A percentile compares a stretch with the other conserved stretches of the same genome.
These are phyloP conservation scores for Crenichthys baileyi DNA, from an alignment of 2,797 vertebrate genomes.

Conservation along the genomic window DNA sequence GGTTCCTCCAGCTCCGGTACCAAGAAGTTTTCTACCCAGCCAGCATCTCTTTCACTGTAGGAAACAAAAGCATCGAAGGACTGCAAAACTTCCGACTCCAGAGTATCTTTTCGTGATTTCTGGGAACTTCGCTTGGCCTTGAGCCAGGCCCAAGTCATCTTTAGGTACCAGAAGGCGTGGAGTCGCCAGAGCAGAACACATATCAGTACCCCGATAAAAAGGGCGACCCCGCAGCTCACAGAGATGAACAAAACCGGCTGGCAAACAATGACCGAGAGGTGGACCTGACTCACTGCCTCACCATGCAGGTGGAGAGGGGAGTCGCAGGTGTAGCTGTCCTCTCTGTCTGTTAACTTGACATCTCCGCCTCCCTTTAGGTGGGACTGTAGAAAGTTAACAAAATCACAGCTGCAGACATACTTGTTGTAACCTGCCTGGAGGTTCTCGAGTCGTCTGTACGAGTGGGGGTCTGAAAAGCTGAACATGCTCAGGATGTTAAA, in stretches of 20 bases:
- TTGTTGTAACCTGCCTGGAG: conserved; percentile 60
- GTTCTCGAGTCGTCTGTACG: conserved; percentile 43
- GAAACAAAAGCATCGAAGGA: conserved; percentile 70
- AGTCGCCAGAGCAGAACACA: conserved; percentile 45
- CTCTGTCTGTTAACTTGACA: conserved; percentile 26
- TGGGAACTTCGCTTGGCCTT: conserved; percentile 53
- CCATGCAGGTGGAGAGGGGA: conserved; percentile 59
- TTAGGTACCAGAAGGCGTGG: conserved; percentile 66
- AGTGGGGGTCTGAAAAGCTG: conserved; percentile 31
- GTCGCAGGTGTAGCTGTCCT: conserved; percentile 58
- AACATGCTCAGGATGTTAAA: conserved; percentile 67
- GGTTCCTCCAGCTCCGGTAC: conserved; percentile 75
- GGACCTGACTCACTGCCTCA: conserved; percentile 24
- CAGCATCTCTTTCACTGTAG: conserved; percentile 83
- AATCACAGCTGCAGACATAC: conserved; percentile 64
- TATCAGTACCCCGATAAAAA: conserved; percentile 7
- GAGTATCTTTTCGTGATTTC: fast-evolving
- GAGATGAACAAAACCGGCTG: conserved; percentile 50
- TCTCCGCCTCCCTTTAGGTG: not conserved
- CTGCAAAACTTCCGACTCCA: conserved; percentile 8
- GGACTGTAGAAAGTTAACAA: conserved; percentile 56
- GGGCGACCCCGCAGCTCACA: conserved; percentile 33
- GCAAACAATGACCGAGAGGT: conserved; percentile 56
- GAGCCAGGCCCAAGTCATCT: conserved; percentile 68
- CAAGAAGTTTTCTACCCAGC: conserved; percentile 87